Evolutionary conservation across 2,888 invertebrate genomes (phyloP).

Genomic region (Caenorhabditis zanzibari): DNA sequence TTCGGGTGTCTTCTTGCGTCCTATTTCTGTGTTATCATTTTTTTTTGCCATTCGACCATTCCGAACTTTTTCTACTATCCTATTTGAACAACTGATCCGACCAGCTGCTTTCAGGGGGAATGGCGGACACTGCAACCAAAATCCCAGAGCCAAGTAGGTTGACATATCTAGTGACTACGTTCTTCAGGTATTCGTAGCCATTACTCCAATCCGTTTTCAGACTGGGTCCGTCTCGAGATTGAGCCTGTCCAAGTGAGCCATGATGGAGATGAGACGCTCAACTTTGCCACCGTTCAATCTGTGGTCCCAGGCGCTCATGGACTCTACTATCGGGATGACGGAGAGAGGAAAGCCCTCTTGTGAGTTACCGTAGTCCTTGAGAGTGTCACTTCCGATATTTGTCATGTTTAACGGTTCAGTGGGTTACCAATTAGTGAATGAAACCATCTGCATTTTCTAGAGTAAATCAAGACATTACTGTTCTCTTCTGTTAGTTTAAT

Average conservation of each 20-base stretch:
- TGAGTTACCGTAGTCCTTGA: conserved; percentile 58
- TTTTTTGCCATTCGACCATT: conserved; percentile 22
- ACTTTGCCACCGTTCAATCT: conserved; percentile 77
- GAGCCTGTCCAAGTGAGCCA: conserved; percentile 77
- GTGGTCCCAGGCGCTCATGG: conserved; percentile 79
- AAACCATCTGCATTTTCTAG: conserved; percentile 20
- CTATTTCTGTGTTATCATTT: conserved; percentile 39
- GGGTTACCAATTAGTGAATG: conserved; percentile 26
- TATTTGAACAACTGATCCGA: conserved; percentile 22
- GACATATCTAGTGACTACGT: too few species aligned
- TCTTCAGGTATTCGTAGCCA: background rate
- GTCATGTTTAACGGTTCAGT: conserved; percentile 39
- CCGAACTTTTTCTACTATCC: conserved; percentile 31
- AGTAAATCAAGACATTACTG: conserved; percentile 1
- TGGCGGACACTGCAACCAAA: conserved; percentile 61
- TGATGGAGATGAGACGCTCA: conserved; percentile 69
- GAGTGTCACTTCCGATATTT: conserved; percentile 42
- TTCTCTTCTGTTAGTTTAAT: background rate
- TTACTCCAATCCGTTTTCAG: conserved; percentile 53
- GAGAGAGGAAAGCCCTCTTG: conserved; percentile 75
- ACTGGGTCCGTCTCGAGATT: conserved; percentile 76
- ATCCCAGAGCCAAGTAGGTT: conserved; percentile 65
- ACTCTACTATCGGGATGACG: conserved; percentile 75
- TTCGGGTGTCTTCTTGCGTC: conserved; percentile 17
- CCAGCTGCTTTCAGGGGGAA: conserved; percentile 60